Evolutionary conservation across 1,140 invertebrate species (phyloP).

Genomic region (Pantala flavescens): DNA sequence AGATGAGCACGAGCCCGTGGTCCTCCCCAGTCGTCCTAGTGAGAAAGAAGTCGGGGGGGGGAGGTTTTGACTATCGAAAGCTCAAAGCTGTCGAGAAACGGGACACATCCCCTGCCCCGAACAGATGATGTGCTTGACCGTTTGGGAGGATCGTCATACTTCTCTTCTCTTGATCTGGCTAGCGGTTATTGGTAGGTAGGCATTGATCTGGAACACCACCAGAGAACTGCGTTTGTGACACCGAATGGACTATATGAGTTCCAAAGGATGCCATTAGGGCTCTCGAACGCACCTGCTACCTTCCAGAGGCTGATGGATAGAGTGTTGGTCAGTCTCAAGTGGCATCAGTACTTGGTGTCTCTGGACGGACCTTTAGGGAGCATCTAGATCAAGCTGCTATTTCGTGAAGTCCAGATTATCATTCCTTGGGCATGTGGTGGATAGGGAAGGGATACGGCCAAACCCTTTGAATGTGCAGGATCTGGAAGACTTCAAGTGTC

Average conservation of each 20-base stretch:
- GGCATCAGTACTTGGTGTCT: not conserved
- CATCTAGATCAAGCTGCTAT: not conserved
- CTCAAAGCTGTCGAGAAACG: slow-evolving; percentile 35
- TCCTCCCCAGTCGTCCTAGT: slow-evolving; percentile 33
- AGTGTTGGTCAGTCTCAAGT: slow-evolving; percentile 11
- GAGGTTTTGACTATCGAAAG: slow-evolving; percentile 35
- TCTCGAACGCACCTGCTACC: slow-evolving; percentile 22
- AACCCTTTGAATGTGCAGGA: slow-evolving; percentile 15
- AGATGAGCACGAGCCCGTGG: slow-evolving; percentile 30
- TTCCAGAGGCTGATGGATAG: slow-evolving; percentile 24
- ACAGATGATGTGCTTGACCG: slow-evolving; percentile 36
- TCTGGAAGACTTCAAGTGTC: not conserved
- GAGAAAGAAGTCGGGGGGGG: slow-evolving; percentile 31
- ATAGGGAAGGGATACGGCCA: not conserved
- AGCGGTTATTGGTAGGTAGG: slow-evolving; percentile 21
- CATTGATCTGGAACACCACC: slow-evolving; percentile 20
- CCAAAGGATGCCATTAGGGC: slow-evolving; percentile 26
- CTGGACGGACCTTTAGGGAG: not conserved
- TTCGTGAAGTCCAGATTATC: not conserved
- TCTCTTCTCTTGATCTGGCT: slow-evolving; percentile 29
- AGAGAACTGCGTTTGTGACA: slow-evolving; percentile 30
- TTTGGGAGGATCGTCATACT: slow-evolving; percentile 29
- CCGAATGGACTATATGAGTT: slow-evolving; percentile 25
- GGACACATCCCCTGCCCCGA: slow-evolving; percentile 35
- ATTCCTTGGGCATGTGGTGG: slow-evolving; percentile 5